A percentile compares a stretch with the other conserved stretches of the same genome.
These are phyloP conservation scores for Megaptera novaeangliae DNA, from an alignment of 2,113 vertebrate genomes.

Conservation along the genomic window DNA sequence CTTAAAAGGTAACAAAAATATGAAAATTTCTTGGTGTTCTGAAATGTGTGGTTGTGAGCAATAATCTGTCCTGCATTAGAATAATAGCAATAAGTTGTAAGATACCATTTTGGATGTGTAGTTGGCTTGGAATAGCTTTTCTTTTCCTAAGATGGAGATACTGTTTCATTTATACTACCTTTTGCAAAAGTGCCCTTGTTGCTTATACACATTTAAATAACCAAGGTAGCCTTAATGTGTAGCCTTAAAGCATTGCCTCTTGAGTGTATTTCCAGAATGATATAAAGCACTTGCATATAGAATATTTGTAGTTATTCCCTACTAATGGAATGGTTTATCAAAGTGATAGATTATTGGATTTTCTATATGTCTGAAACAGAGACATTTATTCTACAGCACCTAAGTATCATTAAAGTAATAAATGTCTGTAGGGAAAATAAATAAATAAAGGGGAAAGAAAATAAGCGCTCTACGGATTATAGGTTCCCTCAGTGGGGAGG, in stretches of 20 bases:
- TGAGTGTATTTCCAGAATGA: neutral
- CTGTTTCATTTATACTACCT: neutral
- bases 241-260: neutral
- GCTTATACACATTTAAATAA: neutral
- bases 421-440: neutral
- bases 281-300: neutral
- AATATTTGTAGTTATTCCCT: neutral
- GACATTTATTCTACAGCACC: neutral
- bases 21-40: neutral
- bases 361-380: neutral
- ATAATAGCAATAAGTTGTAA: neutral
- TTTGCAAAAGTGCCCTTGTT: neutral
- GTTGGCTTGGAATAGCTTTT: neutral
- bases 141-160: neutral
- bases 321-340: neutral
- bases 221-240: neutral
- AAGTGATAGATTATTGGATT: neutral
- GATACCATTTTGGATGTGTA: neutral
- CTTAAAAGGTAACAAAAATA: neutral
- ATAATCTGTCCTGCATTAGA: neutral
- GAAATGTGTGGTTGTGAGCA: neutral
- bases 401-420: neutral
- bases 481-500: neutral
- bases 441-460: neutral
- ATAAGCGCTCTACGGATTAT: neutral